These are phyloP conservation scores for Phyto melanocephala DNA, from an alignment of 2,888 invertebrate species.

Conservation along the genomic window DNA sequence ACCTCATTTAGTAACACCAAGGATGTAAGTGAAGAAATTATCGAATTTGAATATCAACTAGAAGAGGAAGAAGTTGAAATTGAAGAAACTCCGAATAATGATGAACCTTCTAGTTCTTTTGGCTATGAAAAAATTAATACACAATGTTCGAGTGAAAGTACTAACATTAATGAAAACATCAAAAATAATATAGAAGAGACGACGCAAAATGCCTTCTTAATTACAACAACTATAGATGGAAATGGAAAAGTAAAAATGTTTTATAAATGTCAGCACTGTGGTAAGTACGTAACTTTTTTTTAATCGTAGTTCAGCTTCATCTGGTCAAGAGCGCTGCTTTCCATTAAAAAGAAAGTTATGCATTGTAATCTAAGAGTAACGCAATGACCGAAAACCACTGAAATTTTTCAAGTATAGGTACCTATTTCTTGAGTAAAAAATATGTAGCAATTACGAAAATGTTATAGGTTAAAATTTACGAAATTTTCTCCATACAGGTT, in stretches of 20 bases:
- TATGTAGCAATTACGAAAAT: no score
- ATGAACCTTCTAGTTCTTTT: conserved; percentile 15
- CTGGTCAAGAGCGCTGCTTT: no score
- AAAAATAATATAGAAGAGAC: conserved; percentile 10
- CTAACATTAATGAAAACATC: not conserved
- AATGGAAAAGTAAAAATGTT: conserved; percentile 55
- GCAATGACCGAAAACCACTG: no score
- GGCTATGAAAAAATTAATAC: conserved; percentile 15
- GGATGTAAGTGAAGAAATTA: conserved; percentile 1
- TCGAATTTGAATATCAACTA: conserved; percentile 52
- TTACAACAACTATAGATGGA: conserved; percentile 43
- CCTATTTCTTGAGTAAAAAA: no score
- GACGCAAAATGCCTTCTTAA: conserved; percentile 20
- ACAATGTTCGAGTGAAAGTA: not conserved
- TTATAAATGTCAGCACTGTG: conserved; percentile 55
- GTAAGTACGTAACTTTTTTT: conserved; percentile 29
- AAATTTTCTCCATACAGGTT: no score
- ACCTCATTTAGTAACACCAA: not conserved
- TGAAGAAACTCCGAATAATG: not conserved
- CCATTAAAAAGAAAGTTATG: no score
- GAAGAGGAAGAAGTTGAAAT: conserved; percentile 27
- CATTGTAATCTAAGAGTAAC: no score
- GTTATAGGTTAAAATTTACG: no score
- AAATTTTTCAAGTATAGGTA: no score
- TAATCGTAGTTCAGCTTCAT: no score